Conservation (phyloP, 2,113 vertebrate species). For the Ginglymostoma cirratum region DNA sequence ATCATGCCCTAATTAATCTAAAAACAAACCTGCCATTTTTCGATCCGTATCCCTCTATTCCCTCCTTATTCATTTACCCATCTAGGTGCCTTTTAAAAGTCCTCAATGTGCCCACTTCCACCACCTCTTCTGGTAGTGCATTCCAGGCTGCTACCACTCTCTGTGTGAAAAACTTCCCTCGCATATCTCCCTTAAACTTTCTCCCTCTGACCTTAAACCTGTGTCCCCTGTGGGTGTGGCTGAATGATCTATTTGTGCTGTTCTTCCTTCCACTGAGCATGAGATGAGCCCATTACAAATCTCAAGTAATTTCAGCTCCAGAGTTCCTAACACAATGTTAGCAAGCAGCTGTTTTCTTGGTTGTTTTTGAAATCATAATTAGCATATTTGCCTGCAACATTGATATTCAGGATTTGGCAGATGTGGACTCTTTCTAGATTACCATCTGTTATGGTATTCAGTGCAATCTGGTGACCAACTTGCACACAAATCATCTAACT, state of each 20-base stretch:
- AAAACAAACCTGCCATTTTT: too few species aligned
- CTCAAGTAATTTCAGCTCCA: not conserved
- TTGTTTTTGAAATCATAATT: not conserved
- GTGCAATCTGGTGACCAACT: not conserved
- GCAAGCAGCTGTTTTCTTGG: not conserved
- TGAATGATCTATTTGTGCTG: not conserved
- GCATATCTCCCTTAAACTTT: too few species aligned
- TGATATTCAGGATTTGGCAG: not conserved
- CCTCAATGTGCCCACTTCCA: too few species aligned
- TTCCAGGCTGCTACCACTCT: too few species aligned
- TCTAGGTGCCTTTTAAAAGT: too few species aligned
- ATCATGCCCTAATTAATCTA: too few species aligned
- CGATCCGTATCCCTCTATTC: too few species aligned
- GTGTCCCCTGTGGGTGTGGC: too few species aligned
- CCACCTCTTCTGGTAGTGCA: too few species aligned
- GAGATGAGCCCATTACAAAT: not conserved
- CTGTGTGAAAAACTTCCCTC: too few species aligned
- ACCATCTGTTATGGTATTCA: not conserved
- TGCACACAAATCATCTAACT: not conserved
- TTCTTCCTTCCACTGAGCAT: not conserved
- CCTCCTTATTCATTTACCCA: too few species aligned
- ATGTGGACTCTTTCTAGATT: not conserved
- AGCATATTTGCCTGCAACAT: not conserved
- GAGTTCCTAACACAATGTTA: not conserved
- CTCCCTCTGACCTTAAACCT: too few species aligned